Evolutionary conservation across 2,113 vertebrate genomes (phyloP).

Genomic region (Cricetomys ansorgei): DNA sequence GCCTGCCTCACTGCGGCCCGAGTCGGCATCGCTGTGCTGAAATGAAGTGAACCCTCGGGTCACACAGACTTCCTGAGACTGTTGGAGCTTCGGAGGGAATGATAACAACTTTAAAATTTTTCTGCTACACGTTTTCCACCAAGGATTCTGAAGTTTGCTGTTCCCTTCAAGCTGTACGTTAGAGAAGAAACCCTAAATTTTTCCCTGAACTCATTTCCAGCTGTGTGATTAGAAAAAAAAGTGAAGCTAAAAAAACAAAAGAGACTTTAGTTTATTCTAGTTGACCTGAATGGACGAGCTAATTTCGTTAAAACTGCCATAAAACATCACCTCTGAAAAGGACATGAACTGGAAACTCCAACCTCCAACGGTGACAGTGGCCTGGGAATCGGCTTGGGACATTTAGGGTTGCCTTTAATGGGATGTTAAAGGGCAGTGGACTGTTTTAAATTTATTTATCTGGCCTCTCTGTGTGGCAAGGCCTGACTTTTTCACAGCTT

Average conservation of each 20-base stretch:
- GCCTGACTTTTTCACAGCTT: neutral
- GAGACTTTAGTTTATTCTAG: constrained; percentile 13
- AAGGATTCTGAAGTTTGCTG: neutral
- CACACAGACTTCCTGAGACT: neutral
- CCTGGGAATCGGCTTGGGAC: neutral
- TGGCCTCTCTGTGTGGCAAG: neutral
- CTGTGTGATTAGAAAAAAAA: neutral
- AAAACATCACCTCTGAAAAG: constrained; percentile 53
- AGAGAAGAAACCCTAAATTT: neutral
- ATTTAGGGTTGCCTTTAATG: neutral
- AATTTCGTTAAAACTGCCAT: constrained; percentile 44
- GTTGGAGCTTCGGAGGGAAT: neutral
- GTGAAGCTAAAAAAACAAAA: neutral
- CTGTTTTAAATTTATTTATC: constrained; percentile 12
- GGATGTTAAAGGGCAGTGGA: neutral
- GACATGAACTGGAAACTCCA: neutral
- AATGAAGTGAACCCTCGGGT: neutral
- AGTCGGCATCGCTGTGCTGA: neutral
- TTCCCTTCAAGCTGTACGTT: neutral
- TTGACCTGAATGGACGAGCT: neutral
- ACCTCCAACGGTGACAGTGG: neutral
- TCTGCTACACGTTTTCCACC: neutral
- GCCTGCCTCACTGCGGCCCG: neutral
- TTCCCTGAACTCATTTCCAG: constrained; percentile 17
- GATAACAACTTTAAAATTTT: neutral